These are phyloP conservation scores for Bombus sibiricus DNA, from an alignment of 1,140 invertebrate genomes.

Conservation along the genomic window DNA sequence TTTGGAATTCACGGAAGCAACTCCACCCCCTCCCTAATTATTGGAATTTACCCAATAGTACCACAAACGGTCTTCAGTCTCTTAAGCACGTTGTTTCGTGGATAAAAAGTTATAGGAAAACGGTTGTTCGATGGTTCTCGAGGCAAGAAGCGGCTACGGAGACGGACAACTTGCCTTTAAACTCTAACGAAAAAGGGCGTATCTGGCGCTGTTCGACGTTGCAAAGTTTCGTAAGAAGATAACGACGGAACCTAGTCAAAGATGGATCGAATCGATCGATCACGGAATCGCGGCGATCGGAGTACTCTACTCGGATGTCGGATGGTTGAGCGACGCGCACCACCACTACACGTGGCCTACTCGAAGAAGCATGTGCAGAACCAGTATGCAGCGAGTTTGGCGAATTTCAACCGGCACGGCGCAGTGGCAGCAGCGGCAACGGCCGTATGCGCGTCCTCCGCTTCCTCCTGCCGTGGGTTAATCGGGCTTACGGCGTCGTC, in stretches of 20 bases:
- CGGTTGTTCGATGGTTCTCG: not conserved
- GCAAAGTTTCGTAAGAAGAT: not conserved
- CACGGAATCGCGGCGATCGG: not conserved
- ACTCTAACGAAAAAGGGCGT: not conserved
- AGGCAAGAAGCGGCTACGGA: not conserved
- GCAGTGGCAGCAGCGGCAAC: not conserved
- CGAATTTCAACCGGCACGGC: constrained; percentile 24
- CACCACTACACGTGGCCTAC: constrained; percentile 41
- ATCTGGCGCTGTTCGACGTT: not conserved
- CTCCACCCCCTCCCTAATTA: not conserved
- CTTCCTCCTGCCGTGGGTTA: not conserved
- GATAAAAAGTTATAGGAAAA: not conserved
- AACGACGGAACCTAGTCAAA: too few species aligned
- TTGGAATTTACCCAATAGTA: not conserved
- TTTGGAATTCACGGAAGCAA: not conserved
- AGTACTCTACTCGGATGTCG: too few species aligned
- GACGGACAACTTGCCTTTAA: not conserved
- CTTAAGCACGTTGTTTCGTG: not conserved
- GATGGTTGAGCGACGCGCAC: not conserved
- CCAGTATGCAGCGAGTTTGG: constrained; percentile 15
- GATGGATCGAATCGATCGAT: not conserved
- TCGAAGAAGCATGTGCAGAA: constrained; percentile 37
- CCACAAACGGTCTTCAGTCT: not conserved
- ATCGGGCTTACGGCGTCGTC: not conserved
- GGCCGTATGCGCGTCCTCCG: constrained; percentile 27